These are phyloP conservation scores for Centruroides vittatus DNA, from an alignment of 1,140 invertebrate species.

Conservation along the genomic window DNA sequence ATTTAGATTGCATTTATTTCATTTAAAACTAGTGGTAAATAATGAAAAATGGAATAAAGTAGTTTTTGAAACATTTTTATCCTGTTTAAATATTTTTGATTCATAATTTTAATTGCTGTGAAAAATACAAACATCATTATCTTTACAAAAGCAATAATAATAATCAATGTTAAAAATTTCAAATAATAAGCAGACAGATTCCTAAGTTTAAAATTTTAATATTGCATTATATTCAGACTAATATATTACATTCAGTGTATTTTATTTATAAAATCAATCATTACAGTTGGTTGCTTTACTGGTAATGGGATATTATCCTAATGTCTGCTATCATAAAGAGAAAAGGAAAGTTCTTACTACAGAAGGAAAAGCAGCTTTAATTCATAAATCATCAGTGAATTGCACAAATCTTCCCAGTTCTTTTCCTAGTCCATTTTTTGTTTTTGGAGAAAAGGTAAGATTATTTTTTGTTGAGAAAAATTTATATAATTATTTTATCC, in stretches of 20 bases:
- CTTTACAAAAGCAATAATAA: too few species aligned
- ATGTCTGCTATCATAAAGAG: conserved; percentile 89
- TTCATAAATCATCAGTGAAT: conserved; percentile 95
- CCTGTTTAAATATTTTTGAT: too few species aligned
- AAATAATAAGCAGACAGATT: not conserved
- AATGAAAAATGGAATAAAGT: too few species aligned
- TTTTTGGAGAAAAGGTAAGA: conserved; percentile 86
- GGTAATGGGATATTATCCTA: conserved; percentile 85
- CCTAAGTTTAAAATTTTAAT: too few species aligned
- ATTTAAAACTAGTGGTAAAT: too few species aligned
- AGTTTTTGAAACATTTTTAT: too few species aligned
- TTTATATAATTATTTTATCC: too few species aligned
- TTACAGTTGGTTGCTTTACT: conserved; percentile 52
- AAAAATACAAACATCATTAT: too few species aligned
- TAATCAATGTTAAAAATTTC: too few species aligned
- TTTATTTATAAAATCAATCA: not conserved
- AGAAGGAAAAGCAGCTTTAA: conserved; percentile 81
- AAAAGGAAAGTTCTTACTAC: conserved; percentile 91
- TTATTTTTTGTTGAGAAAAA: not conserved
- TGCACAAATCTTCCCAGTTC: conserved; percentile 58
- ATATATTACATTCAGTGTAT: not conserved
- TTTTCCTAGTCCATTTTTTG: conserved; percentile 89
- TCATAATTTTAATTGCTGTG: too few species aligned
- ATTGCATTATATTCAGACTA: too few species aligned
- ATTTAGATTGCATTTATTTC: too few species aligned